Conservation (phyloP, 2,888 invertebrate species). For the Pseudococcus viburni region DNA sequence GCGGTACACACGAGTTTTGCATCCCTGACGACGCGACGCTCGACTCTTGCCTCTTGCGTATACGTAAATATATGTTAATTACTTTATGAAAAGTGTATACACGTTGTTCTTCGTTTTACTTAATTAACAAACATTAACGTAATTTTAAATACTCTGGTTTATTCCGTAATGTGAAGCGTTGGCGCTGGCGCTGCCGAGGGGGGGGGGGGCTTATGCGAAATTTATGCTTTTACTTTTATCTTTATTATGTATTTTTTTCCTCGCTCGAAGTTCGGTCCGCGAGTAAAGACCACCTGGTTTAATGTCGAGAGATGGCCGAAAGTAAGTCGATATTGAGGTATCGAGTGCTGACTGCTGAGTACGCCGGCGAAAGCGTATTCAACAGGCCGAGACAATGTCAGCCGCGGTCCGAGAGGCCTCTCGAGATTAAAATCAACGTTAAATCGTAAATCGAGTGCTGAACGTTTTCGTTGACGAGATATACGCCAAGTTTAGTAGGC, state of each 20-base stretch:
- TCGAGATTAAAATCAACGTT: constrained; percentile 3
- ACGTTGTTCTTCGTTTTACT: constrained; percentile 57
- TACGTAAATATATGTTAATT: constrained; percentile 47
- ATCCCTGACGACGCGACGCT: constrained; percentile 23
- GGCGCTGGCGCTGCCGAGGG: neutral
- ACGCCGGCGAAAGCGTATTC: constrained; percentile 5
- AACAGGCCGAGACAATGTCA: neutral
- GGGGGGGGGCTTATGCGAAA: neutral
- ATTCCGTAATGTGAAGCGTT: constrained; percentile 33
- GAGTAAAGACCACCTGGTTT: neutral
- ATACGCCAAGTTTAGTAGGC: neutral
- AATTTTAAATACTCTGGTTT: constrained; percentile 50
- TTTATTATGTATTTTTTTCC: neutral
- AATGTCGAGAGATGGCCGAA: neutral
- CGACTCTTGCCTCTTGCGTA: neutral
- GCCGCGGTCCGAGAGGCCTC: neutral
- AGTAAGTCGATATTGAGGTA: neutral
- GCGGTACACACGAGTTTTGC: neutral
- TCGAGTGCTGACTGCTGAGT: neutral
- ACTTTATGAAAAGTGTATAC: constrained; percentile 47
- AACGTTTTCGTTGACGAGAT: neutral
- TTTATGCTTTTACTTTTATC: constrained; percentile 58
- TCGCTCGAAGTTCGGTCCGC: neutral
- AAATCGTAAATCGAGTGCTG: neutral
- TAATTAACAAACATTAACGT: constrained; percentile 62